phyloP scores from a whole-genome alignment of 2,797 vertebrate species.

The Synaphobranchus kaupii region DNA sequence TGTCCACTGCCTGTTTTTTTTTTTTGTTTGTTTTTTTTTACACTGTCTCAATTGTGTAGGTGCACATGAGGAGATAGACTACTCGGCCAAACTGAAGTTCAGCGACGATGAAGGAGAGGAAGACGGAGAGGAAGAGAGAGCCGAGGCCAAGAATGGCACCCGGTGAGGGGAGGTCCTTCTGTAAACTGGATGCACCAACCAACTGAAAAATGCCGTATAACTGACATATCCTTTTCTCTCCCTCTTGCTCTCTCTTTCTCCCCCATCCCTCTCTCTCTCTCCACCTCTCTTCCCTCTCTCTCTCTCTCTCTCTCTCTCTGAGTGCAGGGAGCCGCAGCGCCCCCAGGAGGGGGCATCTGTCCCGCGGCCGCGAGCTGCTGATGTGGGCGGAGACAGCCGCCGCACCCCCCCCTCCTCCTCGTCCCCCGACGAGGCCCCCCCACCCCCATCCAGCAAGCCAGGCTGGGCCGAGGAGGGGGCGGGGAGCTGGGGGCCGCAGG shows the following conservation, averaged over 20 bases:
- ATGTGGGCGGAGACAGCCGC: constrained; percentile 69
- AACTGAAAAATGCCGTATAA: too few relatives aligned
- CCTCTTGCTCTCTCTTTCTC: not conserved
- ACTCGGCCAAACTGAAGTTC: constrained; percentile 94
- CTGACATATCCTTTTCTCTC: not conserved
- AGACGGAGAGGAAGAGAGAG: constrained; percentile 80
- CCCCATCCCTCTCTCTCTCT: not conserved
- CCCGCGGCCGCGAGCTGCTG: constrained; percentile 66
- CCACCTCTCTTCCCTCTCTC: not conserved
- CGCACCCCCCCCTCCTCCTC: constrained; percentile 65
- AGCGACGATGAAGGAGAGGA: constrained; percentile 93
- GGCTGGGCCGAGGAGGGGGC: constrained; percentile 82
- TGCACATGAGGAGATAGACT: constrained; percentile 95
- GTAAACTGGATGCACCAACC: too few relatives aligned
- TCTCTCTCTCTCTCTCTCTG: not conserved
- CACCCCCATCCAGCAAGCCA: constrained; percentile 78
- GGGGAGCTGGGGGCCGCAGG: constrained; percentile 67
- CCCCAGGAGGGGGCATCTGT: constrained; percentile 62
- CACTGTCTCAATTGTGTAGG: constrained; percentile 62
- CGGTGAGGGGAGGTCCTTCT: constrained; percentile 59
- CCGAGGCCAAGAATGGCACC: constrained; percentile 67
- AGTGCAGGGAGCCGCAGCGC: constrained; percentile 65
- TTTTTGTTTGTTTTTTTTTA: not conserved
- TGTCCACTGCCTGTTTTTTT: not conserved
- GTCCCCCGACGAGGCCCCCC: constrained; percentile 66